phyloP scores from a whole-genome alignment of 2,888 invertebrate genomes.

The Parelbella ahira region DNA sequence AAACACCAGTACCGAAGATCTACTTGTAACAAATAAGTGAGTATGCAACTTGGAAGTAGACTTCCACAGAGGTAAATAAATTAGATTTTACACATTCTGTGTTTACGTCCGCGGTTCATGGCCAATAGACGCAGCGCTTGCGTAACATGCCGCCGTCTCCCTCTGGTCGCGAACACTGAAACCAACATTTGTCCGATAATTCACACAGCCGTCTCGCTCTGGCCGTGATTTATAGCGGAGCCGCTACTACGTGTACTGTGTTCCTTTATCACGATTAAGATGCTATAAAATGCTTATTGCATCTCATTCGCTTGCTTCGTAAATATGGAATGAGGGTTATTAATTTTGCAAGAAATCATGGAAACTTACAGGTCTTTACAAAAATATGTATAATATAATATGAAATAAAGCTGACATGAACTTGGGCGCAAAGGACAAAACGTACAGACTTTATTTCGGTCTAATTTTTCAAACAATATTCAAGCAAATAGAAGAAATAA shows the following conservation, averaged over 20 bases:
- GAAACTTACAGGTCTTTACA: too few species aligned
- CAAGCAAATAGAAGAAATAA: too few species aligned
- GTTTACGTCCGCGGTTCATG: slow-evolving; percentile 69
- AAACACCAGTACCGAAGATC: too few species aligned
- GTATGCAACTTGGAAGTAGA: slow-evolving; percentile 20
- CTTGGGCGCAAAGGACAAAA: too few species aligned
- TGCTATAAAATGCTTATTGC: slow-evolving; percentile 54
- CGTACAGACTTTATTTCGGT: too few species aligned
- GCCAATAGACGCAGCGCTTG: slow-evolving; percentile 38
- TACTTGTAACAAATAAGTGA: slow-evolving; percentile 21
- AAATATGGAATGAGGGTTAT: slow-evolving; percentile 7
- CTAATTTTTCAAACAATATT: too few species aligned
- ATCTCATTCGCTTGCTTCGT: slow-evolving; percentile 14
- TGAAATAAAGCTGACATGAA: too few species aligned
- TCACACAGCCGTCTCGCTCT: slow-evolving; percentile 43
- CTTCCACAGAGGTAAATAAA: slow-evolving; percentile 35
- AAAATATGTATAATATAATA: too few species aligned
- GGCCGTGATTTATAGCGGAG: slow-evolving; percentile 59
- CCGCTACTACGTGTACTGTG: slow-evolving; percentile 58
- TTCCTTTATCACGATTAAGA: slow-evolving; percentile 63
- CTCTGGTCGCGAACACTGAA: slow-evolving; percentile 19
- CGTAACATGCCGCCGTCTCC: slow-evolving; percentile 31
- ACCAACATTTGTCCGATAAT: slow-evolving; percentile 21
- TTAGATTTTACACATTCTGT: slow-evolving; percentile 45
- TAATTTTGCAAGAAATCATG: slow-evolving; percentile 1